phyloP scores from a whole-genome alignment of 2,113 vertebrate genomes.

The Piliocolobus tephrosceles region DNA sequence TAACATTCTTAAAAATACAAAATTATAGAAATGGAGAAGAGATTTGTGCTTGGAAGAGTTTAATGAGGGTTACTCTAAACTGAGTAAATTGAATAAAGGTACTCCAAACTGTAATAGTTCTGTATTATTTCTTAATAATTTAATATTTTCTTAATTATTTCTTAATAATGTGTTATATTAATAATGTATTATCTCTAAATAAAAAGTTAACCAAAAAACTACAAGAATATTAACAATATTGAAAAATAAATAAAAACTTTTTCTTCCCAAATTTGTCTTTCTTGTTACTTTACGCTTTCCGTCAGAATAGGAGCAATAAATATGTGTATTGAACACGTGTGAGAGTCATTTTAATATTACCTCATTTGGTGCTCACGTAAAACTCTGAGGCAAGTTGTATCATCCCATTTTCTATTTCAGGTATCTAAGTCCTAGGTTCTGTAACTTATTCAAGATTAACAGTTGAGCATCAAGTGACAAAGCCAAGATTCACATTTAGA shows the following conservation, averaged over 20 bases:
- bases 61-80: background rate
- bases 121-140: background rate
- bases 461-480: background rate
- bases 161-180: background rate
- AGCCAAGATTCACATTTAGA: constrained; percentile 24
- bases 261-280: background rate
- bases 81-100: background rate
- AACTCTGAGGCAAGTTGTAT: background rate
- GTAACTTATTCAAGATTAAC: background rate
- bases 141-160: background rate
- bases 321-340: background rate
- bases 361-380: background rate
- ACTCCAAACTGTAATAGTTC: background rate
- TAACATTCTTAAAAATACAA: background rate
- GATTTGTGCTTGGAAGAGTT: background rate
- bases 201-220: background rate
- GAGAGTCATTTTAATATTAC: background rate
- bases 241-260: background rate
- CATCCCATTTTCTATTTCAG: background rate
- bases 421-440: background rate
- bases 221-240: background rate
- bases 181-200: background rate
- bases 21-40: background rate
- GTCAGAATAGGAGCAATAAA: background rate
- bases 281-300: background rate